phyloP scores from a whole-genome alignment of 1,140 invertebrate genomes.

The Drosophila virilis region DNA sequence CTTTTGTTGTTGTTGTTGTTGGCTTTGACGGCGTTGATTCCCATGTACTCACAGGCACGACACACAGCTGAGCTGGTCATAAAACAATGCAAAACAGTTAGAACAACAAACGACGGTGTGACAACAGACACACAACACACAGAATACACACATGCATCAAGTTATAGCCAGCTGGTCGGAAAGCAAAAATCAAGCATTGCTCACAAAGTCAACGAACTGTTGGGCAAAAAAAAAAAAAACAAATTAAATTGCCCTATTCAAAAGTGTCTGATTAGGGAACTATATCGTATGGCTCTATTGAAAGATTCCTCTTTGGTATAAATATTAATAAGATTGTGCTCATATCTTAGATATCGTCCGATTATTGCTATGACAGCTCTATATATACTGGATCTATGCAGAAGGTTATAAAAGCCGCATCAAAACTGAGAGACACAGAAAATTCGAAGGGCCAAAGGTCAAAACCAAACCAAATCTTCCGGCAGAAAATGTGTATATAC shows the following conservation, averaged over 20 bases:
- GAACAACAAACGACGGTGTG: slow-evolving; percentile 55
- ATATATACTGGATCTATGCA: too few species aligned
- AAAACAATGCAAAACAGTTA: slow-evolving; percentile 83
- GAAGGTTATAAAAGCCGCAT: too few species aligned
- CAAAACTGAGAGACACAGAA: too few species aligned
- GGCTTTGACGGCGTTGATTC: slow-evolving; percentile 62
- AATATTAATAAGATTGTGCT: too few species aligned
- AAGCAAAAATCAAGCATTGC: slow-evolving; percentile 23
- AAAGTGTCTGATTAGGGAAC: slow-evolving; percentile 2
- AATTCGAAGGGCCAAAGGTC: too few species aligned
- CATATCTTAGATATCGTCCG: too few species aligned
- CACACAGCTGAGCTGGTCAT: slow-evolving; percentile 65
- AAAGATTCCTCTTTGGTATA: too few species aligned
- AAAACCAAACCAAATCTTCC: too few species aligned
- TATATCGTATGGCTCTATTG: too few species aligned
- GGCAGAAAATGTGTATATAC: too few species aligned
- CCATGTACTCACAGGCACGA: slow-evolving; percentile 66
- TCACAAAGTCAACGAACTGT: slow-evolving; percentile 71
- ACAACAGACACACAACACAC: slow-evolving; percentile 8
- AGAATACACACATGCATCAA: slow-evolving; percentile 38
- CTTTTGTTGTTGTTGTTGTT: slow-evolving; percentile 17
- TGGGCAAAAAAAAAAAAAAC: slow-evolving; percentile 46
- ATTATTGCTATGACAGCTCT: too few species aligned
- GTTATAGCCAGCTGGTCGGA: slow-evolving; percentile 61
- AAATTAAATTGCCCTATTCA: slow-evolving; percentile 1